Evolutionary conservation across 2,888 invertebrate genomes (phyloP).

Genomic region (Cantharis rufa): DNA sequence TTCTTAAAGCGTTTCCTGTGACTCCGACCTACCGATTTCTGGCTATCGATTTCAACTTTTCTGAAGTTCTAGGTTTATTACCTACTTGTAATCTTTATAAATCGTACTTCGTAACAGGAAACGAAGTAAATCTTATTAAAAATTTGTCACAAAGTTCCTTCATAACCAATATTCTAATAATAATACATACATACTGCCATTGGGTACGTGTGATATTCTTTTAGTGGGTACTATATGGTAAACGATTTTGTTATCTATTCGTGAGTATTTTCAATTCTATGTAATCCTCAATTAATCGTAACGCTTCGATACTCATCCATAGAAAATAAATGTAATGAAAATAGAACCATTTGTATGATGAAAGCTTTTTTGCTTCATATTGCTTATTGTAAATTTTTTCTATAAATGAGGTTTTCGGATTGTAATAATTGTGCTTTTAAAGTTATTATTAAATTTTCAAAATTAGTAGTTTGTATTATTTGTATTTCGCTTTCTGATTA

Average conservation of each 20-base stretch:
- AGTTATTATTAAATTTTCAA: background rate
- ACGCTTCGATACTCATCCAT: background rate
- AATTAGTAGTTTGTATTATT: background rate
- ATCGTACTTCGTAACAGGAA: background rate
- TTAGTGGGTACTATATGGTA: background rate
- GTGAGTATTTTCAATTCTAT: background rate
- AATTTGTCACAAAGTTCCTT: background rate
- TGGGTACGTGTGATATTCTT: background rate
- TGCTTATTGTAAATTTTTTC: background rate
- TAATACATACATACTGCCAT: background rate
- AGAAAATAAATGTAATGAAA: background rate
- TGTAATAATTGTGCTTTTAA: background rate
- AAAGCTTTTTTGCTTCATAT: background rate
- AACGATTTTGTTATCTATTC: background rate
- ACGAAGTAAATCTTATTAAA: background rate
- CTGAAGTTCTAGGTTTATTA: background rate
- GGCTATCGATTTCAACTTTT: background rate
- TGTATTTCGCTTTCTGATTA: background rate
- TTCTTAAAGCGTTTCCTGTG: background rate
- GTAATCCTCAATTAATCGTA: background rate
- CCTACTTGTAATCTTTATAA: background rate
- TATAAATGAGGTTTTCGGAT: background rate
- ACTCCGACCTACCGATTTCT: background rate
- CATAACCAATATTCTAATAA: background rate
- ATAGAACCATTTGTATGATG: background rate